Conservation (phyloP, 2,797 vertebrate species). For the Intellagama lesueurii region DNA sequence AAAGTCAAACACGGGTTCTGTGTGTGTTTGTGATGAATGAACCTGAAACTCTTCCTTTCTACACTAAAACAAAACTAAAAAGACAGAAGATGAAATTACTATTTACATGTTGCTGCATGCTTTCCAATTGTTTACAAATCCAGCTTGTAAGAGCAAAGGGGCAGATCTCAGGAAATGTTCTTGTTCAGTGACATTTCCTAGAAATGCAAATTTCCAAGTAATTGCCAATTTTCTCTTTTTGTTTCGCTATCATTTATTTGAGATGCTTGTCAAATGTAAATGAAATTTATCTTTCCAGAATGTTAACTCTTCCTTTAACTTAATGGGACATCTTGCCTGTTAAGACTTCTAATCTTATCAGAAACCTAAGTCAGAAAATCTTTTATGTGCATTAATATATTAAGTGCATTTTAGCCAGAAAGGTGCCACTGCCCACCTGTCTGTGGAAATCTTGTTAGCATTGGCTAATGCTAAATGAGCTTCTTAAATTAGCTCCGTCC, state of each 20-base stretch:
- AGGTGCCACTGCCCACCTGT: background rate
- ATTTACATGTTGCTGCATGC: background rate
- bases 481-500: background rate
- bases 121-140: background rate
- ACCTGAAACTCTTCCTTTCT: background rate
- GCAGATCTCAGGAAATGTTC: background rate
- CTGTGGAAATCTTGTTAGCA: slow-evolving; percentile 1
- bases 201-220: background rate
- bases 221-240: background rate
- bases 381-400: background rate
- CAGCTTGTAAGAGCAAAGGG: background rate
- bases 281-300: background rate
- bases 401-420: background rate
- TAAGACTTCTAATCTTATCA: background rate
- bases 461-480: background rate
- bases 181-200: background rate
- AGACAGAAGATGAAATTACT: background rate
- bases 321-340: background rate
- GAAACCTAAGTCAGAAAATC: background rate
- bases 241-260: background rate
- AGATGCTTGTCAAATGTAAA: background rate
- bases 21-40: background rate
- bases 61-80: background rate
- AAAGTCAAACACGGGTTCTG: background rate
- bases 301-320: background rate